These are phyloP conservation scores for Chelon auratus DNA, from an alignment of 2,797 vertebrate genomes.

Conservation along the genomic window DNA sequence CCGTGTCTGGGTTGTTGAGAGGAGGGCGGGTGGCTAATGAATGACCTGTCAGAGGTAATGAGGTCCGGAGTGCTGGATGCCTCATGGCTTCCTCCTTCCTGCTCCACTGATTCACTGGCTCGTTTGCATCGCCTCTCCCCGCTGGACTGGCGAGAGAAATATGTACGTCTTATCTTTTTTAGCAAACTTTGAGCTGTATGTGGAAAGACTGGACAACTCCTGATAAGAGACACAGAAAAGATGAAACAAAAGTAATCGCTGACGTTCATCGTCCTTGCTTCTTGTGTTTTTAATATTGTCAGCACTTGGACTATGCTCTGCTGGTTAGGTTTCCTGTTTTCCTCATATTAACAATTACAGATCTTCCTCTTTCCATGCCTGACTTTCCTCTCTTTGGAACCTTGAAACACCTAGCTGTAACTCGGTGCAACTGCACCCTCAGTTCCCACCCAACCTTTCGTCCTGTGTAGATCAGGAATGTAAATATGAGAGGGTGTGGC, in stretches of 20 bases:
- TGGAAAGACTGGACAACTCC: background rate
- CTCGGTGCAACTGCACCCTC: conserved; percentile 25
- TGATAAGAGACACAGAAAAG: conserved; percentile 7
- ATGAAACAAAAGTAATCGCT: conserved; percentile 31
- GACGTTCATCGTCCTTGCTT: conserved; percentile 46
- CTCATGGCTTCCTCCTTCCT: conserved; percentile 69
- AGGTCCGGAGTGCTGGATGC: conserved; percentile 72
- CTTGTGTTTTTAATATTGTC: conserved; percentile 33
- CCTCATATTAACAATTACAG: conserved; percentile 42
- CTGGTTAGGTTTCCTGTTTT: conserved; percentile 31
- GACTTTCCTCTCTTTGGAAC: conserved; percentile 19
- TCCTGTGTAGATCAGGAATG: conserved; percentile 64
- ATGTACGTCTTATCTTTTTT: conserved; percentile 7
- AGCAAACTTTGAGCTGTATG: conserved; percentile 11
- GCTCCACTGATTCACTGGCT: conserved; percentile 54
- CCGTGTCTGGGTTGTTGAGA: conserved; percentile 77
- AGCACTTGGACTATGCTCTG: conserved; percentile 69
- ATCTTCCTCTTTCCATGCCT: conserved; percentile 7
- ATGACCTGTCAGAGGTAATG: conserved; percentile 87
- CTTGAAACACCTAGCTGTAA: conserved; percentile 30
- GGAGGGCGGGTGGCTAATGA: conserved; percentile 83
- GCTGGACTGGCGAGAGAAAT: conserved; percentile 49
- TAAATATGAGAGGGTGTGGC: conserved; percentile 74
- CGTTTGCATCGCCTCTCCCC: conserved; percentile 23
- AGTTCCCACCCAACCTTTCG: conserved; percentile 40